phyloP scores from a whole-genome alignment of 2,888 invertebrate species.

The Platycheirus albimanus region DNA sequence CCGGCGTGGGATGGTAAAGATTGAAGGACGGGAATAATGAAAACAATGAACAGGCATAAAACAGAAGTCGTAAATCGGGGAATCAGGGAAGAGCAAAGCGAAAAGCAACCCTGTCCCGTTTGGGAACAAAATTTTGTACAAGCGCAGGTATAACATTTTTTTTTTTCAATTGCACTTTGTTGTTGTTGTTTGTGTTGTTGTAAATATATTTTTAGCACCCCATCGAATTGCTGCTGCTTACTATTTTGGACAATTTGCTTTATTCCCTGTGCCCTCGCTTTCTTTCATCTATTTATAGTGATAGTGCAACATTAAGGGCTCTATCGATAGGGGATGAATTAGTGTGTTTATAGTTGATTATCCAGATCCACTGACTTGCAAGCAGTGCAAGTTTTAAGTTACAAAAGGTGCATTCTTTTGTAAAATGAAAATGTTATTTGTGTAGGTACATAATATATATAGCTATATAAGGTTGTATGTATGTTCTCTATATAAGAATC shows the following conservation, averaged over 20 bases:
- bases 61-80: conserved; percentile 1
- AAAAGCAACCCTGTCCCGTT: conserved; percentile 24
- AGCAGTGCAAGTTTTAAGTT: conserved; percentile 30
- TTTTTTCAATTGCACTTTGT: not conserved
- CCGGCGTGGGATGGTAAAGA: conserved; percentile 14
- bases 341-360: conserved; percentile 16
- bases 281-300: not conserved
- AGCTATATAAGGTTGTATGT: not conserved
- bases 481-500: not conserved
- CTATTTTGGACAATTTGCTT: conserved; percentile 29
- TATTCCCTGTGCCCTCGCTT: not conserved
- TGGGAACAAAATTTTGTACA: conserved; percentile 11
- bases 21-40: no score
- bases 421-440: not conserved
- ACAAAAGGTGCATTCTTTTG: conserved; percentile 26
- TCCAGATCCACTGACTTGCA: conserved; percentile 36
- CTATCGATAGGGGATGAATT: conserved; percentile 24
- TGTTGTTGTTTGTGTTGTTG: not conserved
- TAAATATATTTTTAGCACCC: conserved; percentile 32
- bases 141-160: conserved; percentile 27
- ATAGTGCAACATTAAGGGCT: conserved; percentile 3
- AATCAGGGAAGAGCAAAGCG: not conserved
- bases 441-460: not conserved
- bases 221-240: conserved; percentile 17
- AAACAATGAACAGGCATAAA: not conserved